Base-by-base conservation (phyloP, 2,113 vertebrate genomes). In the Typhlomys cinereus region DNA sequence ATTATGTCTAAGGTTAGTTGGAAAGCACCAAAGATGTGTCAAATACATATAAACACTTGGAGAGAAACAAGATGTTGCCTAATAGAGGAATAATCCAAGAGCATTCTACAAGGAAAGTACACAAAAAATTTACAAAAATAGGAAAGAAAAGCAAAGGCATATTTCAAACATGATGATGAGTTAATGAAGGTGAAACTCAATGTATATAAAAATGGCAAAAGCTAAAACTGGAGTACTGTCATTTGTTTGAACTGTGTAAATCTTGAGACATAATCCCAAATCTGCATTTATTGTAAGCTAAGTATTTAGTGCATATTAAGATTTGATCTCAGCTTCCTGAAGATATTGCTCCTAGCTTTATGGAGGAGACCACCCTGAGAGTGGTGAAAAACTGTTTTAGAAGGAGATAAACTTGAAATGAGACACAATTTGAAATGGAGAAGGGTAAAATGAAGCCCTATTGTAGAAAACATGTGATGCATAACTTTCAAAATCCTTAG, bases 271-370 rank as follows among this genome's bases (percentile, higher is more conserved):
- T 29, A 36, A 59, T 88, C 25, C 46, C 70, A 84, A 87, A 70
- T 50, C 21, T 14, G 52, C 74, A n/a, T 93, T 87, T 67, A 84
- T 91, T 75, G 80, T 69, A 93, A 75, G 44, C 27, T 48, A 48
- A n/a, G 39, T 83, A 48, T n/a, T n/a, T n/a, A n/a, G n/a, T n/a
- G n/a, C n/a, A n/a, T 82, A 3, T 15, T 78, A n/a, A 82, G 75
- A 86, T 25, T 91, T 52, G 87, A 84, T 64, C 9, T 87, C 12
- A 34, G 21, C 13, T 73, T 54, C 87, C 88, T 36, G 14, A 90
- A 94, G 50, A 59, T 46, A 54, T 81, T 18, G 18, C n/a, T 75
- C 36, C 39, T 70, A n/a, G 10, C 67, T 85, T 4, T 7, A 44
- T 34, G 29, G 0, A 39, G 44, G 67, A 78, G 20, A 85, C 59